Base-by-base conservation (phyloP, 2,113 vertebrate species). In the Narcine bancroftii region DNA sequence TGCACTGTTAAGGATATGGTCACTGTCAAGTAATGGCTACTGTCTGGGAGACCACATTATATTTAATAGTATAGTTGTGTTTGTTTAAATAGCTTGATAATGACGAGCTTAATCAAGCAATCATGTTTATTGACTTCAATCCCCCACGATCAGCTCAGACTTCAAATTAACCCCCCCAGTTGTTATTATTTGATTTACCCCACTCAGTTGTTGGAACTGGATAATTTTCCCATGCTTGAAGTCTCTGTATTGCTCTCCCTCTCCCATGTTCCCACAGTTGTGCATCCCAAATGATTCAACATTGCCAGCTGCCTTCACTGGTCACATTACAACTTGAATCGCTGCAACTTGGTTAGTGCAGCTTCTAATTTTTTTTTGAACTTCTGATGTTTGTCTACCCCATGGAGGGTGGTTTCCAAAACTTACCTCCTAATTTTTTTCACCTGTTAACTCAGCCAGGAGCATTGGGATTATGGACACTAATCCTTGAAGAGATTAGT, bases 181-280 rank as follows among this genome's bases (percentile, higher is more conserved):
- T 91, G 65, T 26, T 69, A 69, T 26, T 69, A 36, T 69, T 91
- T 29, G 53, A 42, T 45, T 2, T 1, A 24, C 87, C 56, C 77
- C 2, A 15, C 36, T 19, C 45, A 69, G 47, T 13, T 29, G 24
- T 66, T 47, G 69, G 89, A 39, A 91, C 3, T 45, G 13, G 65
- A 15, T 47, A 42, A 69, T 2, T 91, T 91, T 91, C 89, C 65
- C 89, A 91, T 42, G 65, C 42, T 91, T 71, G 42, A 42, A 91
- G 45, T 33, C 63, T 91, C 45, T 17, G 19, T 36, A 47, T 69
- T 21, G 15, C 33, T 4, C 47, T 47, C 9, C 65, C 65, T 69
- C 24, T 7, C 66, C 39, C 85, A 11, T 91, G 45, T 69, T 69
- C 65, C 47, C 65, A 33, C 42, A 69, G 39, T 45, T 91, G 39